Conservation (phyloP, 2,888 invertebrate genomes). For the Osmoderma eremita region DNA sequence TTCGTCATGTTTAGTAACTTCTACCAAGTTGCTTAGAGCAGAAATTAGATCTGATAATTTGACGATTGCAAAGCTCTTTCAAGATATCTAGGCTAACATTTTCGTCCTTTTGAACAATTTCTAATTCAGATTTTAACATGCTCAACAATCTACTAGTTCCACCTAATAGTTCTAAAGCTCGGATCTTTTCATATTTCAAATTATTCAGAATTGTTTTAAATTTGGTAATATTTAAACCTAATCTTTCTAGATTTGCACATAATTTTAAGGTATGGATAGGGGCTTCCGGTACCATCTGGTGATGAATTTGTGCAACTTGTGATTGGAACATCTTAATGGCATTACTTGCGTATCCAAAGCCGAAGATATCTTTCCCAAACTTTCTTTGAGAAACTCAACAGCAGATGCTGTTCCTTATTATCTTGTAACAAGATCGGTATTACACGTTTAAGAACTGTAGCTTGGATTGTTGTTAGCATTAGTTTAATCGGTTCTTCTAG, state of each 20-base stretch:
- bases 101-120: conserved; percentile 7
- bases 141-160: background rate
- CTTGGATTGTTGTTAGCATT: background rate
- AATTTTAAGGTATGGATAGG: background rate
- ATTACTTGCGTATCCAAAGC: background rate
- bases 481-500: conserved; percentile 29
- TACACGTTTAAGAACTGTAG: background rate
- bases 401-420: background rate
- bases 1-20: background rate
- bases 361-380: background rate
- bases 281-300: background rate
- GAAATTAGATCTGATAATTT: background rate
- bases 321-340: background rate
- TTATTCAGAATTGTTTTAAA: background rate
- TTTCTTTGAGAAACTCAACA: conserved; percentile 7
- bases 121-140: conserved; percentile 27
- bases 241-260: background rate
- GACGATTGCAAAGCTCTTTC: background rate
- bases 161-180: conserved; percentile 2
- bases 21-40: conserved; percentile 1
- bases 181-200: conserved; percentile 23
- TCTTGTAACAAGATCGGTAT: background rate
- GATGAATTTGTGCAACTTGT: conserved; percentile 13
- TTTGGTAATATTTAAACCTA: background rate
- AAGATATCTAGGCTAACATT: background rate